These are phyloP conservation scores for Eristalinus aeneus DNA, from an alignment of 2,888 invertebrate genomes.

Conservation along the genomic window DNA sequence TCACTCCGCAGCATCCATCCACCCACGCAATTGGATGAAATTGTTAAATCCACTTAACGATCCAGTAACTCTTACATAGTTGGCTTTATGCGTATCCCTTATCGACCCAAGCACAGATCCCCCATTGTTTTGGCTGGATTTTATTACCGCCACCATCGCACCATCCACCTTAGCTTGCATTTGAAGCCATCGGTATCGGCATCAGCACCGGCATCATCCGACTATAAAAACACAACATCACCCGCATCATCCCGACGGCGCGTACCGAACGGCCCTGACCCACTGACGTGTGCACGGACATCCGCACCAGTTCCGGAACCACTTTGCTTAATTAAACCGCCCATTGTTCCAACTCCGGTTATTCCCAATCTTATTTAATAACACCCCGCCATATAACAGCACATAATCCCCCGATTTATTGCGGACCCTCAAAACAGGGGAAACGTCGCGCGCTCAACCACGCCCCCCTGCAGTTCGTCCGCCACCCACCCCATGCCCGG, in stretches of 20 bases:
- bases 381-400: slow-evolving; percentile 43
- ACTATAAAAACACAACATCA: neutral
- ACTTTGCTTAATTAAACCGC: slow-evolving; percentile 55
- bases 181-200: neutral
- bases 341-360: slow-evolving; percentile 32
- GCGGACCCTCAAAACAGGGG: slow-evolving; percentile 30
- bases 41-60: slow-evolving; percentile 29
- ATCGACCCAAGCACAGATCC: neutral
- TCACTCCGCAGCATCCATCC: neutral
- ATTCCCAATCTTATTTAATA: slow-evolving; percentile 50
- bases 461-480: neutral
- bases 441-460: slow-evolving; percentile 23
- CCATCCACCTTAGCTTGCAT: neutral
- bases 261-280: neutral
- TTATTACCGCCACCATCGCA: slow-evolving; percentile 17
- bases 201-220: slow-evolving; percentile 9
- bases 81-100: neutral
- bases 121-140: slow-evolving; percentile 8
- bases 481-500: neutral
- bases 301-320: slow-evolving; percentile 10
- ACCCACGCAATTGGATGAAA: slow-evolving; percentile 15
- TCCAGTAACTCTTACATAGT: slow-evolving; percentile 8
- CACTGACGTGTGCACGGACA: neutral
- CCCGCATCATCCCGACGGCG: neutral
- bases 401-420: slow-evolving; percentile 53